Conservation (phyloP, 1,140 invertebrate genomes). For the Ganaspis sp. region DNA sequence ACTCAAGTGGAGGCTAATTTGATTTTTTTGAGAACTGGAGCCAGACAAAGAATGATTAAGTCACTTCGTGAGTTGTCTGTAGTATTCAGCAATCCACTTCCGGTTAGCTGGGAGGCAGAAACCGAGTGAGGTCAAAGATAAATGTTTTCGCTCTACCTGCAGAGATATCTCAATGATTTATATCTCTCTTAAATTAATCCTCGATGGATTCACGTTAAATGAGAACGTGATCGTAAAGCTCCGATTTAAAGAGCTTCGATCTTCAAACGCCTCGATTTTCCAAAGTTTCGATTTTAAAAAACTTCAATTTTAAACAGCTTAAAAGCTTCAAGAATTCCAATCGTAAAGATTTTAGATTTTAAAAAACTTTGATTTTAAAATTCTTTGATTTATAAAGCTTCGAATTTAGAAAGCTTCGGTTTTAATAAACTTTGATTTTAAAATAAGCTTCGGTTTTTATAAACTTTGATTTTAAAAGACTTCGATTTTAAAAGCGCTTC, state of each 20-base stretch:
- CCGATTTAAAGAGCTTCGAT: no score
- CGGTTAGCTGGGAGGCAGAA: not conserved
- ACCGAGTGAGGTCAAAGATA: constrained; percentile 44
- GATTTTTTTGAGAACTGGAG: not conserved
- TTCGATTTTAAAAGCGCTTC: no score
- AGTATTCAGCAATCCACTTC: constrained; percentile 5
- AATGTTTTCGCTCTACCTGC: constrained; percentile 52
- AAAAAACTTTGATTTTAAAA: no score
- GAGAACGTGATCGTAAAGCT: not conserved
- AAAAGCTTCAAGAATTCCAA: no score
- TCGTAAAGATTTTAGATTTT: no score
- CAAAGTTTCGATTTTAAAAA: not conserved
- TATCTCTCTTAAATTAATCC: constrained; percentile 55
- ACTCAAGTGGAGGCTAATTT: not conserved
- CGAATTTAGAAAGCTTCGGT: no score
- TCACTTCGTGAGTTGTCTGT: not conserved
- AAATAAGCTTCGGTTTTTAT: no score
- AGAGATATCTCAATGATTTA: constrained; percentile 55
- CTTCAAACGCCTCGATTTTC: not conserved
- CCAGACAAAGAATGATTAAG: not conserved
- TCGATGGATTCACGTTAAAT: not conserved
- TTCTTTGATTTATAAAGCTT: no score
- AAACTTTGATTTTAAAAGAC: no score
- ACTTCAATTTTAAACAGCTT: not conserved
- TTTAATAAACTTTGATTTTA: no score